These are phyloP conservation scores for Pipistrellus kuhlii DNA, from an alignment of 2,797 vertebrate species.

Conservation along the genomic window DNA sequence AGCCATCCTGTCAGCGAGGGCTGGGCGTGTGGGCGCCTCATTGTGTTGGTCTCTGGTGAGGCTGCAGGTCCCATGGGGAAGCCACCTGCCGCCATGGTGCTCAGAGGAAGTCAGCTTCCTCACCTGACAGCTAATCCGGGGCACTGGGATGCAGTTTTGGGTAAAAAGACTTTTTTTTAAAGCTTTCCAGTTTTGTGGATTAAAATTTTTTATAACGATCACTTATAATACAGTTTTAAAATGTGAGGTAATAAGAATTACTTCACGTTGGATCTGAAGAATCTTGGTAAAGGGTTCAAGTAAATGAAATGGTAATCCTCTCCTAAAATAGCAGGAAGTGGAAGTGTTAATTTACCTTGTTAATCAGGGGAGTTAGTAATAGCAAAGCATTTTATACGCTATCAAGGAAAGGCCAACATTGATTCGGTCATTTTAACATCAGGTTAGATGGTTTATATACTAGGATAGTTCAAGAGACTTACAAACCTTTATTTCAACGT, in stretches of 20 bases:
- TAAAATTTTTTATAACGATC: conserved; percentile 88
- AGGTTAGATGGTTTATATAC: conserved; percentile 91
- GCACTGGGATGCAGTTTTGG: conserved; percentile 82
- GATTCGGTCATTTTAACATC: conserved; percentile 92
- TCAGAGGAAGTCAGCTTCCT: conserved; percentile 69
- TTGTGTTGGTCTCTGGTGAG: conserved; percentile 78
- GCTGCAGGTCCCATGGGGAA: too few species aligned
- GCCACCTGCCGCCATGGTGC: too few species aligned
- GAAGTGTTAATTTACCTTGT: conserved; percentile 84
- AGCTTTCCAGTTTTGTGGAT: conserved; percentile 85
- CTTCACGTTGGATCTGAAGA: conserved; percentile 81
- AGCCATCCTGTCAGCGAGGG: conserved; percentile 80
- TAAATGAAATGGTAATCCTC: conserved; percentile 82
- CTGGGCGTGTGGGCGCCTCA: conserved; percentile 76
- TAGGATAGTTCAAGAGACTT: conserved; percentile 90
- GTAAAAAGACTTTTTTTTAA: conserved; percentile 86
- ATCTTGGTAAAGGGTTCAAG: conserved; percentile 83
- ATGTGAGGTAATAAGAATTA: conserved; percentile 84
- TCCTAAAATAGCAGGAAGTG: conserved; percentile 86
- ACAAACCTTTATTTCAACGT: conserved; percentile 89
- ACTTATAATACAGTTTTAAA: conserved; percentile 86
- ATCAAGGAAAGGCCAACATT: conserved; percentile 80
- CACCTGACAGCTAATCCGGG: conserved; percentile 80
- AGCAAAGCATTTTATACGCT: conserved; percentile 79
- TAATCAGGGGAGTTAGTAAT: conserved; percentile 85